Percentiles rank a stretch among this genome's conserved stretches.
These are phyloP conservation scores for Heliornis fulica DNA, from an alignment of 2,113 vertebrate genomes.

Conservation along the genomic window DNA sequence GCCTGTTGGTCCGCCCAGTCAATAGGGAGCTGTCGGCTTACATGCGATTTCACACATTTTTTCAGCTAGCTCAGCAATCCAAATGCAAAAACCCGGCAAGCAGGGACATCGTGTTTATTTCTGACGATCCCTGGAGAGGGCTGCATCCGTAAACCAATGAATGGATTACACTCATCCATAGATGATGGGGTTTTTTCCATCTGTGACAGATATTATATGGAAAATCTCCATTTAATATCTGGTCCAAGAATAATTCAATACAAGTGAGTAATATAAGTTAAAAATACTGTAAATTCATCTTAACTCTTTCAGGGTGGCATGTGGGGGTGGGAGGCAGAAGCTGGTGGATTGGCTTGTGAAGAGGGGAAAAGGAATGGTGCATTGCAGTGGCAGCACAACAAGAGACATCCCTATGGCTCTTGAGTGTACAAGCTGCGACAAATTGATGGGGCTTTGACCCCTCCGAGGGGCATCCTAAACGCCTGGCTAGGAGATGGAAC, in stretches of 20 bases:
- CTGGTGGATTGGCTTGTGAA: background rate
- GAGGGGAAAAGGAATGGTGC: background rate
- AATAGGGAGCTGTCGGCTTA: slow-evolving; percentile 54
- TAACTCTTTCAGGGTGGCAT: background rate
- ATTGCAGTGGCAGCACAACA: background rate
- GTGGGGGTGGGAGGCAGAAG: background rate
- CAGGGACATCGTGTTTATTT: slow-evolving; percentile 49
- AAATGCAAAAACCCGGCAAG: slow-evolving; percentile 57
- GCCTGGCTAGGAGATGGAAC: background rate
- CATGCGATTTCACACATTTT: slow-evolving; percentile 62
- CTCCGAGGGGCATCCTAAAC: background rate
- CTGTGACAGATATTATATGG: slow-evolving; percentile 40
- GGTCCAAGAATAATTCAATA: slow-evolving; percentile 58
- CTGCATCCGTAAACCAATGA: slow-evolving; percentile 35
- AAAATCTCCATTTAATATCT: slow-evolving; percentile 50
- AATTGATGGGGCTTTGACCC: background rate
- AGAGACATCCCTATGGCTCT: background rate
- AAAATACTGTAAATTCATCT: slow-evolving; percentile 9
- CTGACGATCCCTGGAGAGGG: slow-evolving; percentile 37
- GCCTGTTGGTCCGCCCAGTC: slow-evolving; percentile 10
- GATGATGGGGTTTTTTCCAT: slow-evolving; percentile 16
- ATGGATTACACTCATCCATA: slow-evolving; percentile 52
- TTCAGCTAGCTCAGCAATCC: slow-evolving; percentile 66
- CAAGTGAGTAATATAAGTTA: slow-evolving; percentile 39
- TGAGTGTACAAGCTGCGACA: background rate